These are phyloP conservation scores for Pyrocephalus nanus DNA, from an alignment of 2,797 vertebrate genomes.

Conservation along the genomic window DNA sequence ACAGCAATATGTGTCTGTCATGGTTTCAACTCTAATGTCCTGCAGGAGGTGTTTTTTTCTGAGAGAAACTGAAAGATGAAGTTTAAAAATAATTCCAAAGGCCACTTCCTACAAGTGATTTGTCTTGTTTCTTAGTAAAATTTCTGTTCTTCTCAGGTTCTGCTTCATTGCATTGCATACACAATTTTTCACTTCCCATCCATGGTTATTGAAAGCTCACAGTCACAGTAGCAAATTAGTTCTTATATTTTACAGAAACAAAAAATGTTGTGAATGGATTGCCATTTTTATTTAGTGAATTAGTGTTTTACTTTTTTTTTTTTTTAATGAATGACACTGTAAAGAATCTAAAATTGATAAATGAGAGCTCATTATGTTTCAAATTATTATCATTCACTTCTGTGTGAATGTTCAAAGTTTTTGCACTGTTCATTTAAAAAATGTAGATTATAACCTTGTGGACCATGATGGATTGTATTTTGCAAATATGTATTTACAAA, in stretches of 20 bases:
- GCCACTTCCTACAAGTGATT: neutral
- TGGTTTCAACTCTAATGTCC: neutral
- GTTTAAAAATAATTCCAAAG: neutral
- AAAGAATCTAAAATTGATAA: neutral
- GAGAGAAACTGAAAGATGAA: neutral
- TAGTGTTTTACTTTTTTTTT: neutral
- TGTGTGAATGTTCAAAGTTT: neutral
- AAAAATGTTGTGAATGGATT: neutral
- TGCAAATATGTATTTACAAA: constrained; percentile 59
- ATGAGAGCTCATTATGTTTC: neutral
- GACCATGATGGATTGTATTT: constrained; percentile 56
- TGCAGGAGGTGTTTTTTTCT: neutral
- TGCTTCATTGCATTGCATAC: neutral
- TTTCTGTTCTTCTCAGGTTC: neutral
- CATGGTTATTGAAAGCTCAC: neutral
- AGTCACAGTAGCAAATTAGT: neutral
- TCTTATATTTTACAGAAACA: neutral
- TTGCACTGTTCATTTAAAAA: neutral
- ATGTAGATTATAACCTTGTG: constrained; percentile 51
- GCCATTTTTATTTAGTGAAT: neutral
- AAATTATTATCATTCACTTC: neutral
- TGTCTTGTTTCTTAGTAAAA: neutral
- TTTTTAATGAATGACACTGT: neutral
- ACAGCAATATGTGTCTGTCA: too few relatives aligned
- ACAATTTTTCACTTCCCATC: neutral